Base-by-base conservation (phyloP, 2,113 vertebrate genomes). In the Carlito syrichta region DNA sequence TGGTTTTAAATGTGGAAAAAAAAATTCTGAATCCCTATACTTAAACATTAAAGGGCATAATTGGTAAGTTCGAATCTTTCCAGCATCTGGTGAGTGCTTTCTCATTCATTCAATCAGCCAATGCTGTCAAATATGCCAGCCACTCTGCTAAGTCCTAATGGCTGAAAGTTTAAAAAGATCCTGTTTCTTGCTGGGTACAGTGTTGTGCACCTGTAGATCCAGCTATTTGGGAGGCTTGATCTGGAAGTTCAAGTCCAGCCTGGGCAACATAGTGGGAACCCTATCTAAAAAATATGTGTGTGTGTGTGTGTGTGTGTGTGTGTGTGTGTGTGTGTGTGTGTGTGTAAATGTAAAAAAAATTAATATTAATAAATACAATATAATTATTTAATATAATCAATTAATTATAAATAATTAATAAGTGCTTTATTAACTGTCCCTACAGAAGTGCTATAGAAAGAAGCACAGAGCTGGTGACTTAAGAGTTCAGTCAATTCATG, bases 1-100 rank as follows among this genome's bases (percentile, higher is more conserved):
- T 91, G 62, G 54, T 56, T 91, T 96, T 85, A 88, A 96, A 94
- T 86, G 63, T 40, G 77, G 43, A 17, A 32, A 73, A 89, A 92
- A 60, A 40, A 22, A 23, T 68, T 32, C 62, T 17, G 32, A 83
- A 52, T 91, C 43, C 25, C 56, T 52, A 6, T 48, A 76, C 56
- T 86, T 87, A 71, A 94, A 81, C 43, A 69, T 86, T 86, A 91
- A 94, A 96, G 69, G 76, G 20, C 8, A 50, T 83, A 83, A 60
- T 68, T 74, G 48, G 7, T 92, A 91, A 82, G 19, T 56, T 2
- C 76, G 86, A 94, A 87, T 87, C 78, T 96, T 95, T 62, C 50
- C n/a, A 94, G 81, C 11, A 76, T 38, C 32, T 84, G 50, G 40
- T 73, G 52, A 81, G 40, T 94, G 76, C 56, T 95, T 82, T 69